Percentiles rank a stretch among this genome's conserved stretches.
Evolutionary conservation across 2,888 invertebrate species (phyloP).

Genomic region (Aphodius granarius): DNA sequence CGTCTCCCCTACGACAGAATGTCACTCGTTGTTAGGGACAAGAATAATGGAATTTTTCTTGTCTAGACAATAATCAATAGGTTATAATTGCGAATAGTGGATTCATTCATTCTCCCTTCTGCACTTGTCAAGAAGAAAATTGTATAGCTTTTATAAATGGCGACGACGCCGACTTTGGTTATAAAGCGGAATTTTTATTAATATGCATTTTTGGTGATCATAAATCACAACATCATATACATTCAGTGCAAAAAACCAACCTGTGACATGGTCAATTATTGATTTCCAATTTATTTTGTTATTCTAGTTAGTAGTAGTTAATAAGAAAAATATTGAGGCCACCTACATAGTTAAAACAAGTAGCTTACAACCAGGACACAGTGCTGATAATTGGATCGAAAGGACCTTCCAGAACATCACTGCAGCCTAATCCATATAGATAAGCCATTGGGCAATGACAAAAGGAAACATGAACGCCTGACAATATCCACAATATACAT

Average conservation of each 20-base stretch:
- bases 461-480: not conserved
- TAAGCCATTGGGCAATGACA: not conserved
- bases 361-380: not conserved
- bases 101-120: not conserved
- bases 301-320: no score
- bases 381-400: not conserved
- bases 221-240: not conserved
- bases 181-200: not conserved
- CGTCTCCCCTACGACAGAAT: not conserved
- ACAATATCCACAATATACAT: not conserved
- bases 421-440: not conserved
- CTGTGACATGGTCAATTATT: not conserved
- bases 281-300: not conserved
- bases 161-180: no score
- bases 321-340: not conserved
- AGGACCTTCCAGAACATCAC: not conserved
- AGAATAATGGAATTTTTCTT: not conserved
- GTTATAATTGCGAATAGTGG: not conserved
- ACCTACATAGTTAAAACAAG: not conserved
- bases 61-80: not conserved
- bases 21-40: not conserved
- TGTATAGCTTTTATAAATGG: not conserved
- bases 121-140: not conserved
- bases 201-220: not conserved
- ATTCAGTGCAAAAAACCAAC: no score